Base-by-base conservation (phyloP, 2,888 invertebrate genomes). In the Holacanthella duospinosa region DNA sequence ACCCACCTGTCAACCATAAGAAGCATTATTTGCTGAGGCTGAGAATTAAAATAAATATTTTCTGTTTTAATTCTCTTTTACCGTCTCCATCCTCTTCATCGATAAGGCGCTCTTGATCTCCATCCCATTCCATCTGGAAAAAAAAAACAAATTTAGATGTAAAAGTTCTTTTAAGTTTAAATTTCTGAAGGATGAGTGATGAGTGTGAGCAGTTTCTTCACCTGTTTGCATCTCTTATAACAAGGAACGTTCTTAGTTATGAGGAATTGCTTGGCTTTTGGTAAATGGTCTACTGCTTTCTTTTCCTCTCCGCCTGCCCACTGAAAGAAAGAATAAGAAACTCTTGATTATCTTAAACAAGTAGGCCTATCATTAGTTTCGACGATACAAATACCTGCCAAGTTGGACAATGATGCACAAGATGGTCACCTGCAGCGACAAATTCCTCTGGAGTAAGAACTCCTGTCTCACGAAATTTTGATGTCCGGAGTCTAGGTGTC, bases 361-460 rank as follows among this genome's bases (percentile, higher is more conserved):
- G n/a, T n/a, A n/a, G n/a, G n/a, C n/a, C n/a, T n/a, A n/a, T n/a
- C n/a, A n/a, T n/a, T n/a, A n/a, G n/a, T n/a, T n/a, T n/a, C n/a
- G n/a, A n/a, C n/a, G n/a, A n/a, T n/a, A n/a, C n/a, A n/a, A n/a
- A n/a, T n/a, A n/a, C n/a, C 76, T 94, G 92, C 99, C 99, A 99
- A 0, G 99, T 97, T 0, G 99, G 97, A 76, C 97, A 99, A 76
- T 97, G 96, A 79, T 99, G 96, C 0, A 97, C 96, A 62, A 99
- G 80, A 79, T 99, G 97, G 76, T 99, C 97, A 1, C 99, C 99
- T 25, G 99, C 97, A 2, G 89, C 93, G 2, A 99, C 92, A 83
- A 97, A 99, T 81, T 97, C 99, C 77, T 96, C 96, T 1, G 97
- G 97, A n/a, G 96, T 99, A 29, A 99, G 77, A 1, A 97, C 95